Conservation (phyloP, 53 echinoderm and acorn worm species). For the Stichopus horrens region DNA sequence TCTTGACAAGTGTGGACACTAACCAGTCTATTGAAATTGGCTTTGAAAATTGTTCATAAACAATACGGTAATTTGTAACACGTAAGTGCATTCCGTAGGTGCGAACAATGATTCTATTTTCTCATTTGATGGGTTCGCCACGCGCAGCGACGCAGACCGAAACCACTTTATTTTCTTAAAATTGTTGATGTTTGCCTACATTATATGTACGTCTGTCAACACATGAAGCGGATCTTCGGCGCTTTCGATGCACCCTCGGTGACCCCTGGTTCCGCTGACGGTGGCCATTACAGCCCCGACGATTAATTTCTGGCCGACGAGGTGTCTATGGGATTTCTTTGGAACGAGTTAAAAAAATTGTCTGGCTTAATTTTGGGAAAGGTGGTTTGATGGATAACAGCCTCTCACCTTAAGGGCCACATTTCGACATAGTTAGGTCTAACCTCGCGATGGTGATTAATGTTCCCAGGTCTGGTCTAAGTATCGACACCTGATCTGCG, state of each 20-base stretch:
- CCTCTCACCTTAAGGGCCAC: neutral
- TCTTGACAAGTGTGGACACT: neutral
- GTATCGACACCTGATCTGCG: neutral
- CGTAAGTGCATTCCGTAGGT: neutral
- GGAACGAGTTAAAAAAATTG: slow-evolving; percentile 26
- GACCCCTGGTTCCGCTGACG: slow-evolving; percentile 13
- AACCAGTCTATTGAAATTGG: neutral
- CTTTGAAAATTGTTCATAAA: neutral
- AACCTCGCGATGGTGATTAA: slow-evolving; percentile 11
- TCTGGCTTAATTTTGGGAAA: neutral
- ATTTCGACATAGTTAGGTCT: neutral
- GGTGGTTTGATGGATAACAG: slow-evolving; percentile 21
- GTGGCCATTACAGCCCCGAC: slow-evolving; percentile 25
- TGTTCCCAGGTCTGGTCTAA: neutral
- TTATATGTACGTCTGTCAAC: slow-evolving; percentile 29
- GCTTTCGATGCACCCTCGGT: neutral
- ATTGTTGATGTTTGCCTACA: neutral
- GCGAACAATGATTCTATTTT: neutral
- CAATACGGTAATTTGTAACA: neutral
- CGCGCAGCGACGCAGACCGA: slow-evolving; percentile 21
- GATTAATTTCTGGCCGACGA: slow-evolving; percentile 34
- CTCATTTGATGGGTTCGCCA: slow-evolving; percentile 5
- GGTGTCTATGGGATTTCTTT: slow-evolving; percentile 12
- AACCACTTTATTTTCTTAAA: slow-evolving; percentile 6
- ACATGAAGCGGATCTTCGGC: slow-evolving; percentile 2